Evolutionary conservation across 1,140 invertebrate species (phyloP).

Genomic region (Cydia fagiglandana): DNA sequence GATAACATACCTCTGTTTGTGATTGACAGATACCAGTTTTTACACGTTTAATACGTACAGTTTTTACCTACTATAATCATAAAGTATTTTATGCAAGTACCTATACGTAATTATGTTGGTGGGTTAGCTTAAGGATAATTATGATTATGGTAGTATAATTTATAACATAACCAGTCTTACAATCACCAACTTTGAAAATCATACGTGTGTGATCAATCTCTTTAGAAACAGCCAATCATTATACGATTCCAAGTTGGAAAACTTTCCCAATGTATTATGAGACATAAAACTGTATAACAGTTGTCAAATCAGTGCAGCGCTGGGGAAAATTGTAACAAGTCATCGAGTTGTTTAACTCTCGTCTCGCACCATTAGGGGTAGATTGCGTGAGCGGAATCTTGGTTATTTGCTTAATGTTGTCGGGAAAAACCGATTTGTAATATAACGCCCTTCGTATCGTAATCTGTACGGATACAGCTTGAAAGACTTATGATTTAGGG

Average conservation of each 20-base stretch:
- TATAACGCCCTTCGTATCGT: slow-evolving; percentile 10
- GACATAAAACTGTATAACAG: slow-evolving; percentile 4
- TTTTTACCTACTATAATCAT: no score
- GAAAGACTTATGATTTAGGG: slow-evolving; percentile 3
- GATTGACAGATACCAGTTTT: no score
- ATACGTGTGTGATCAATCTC: not conserved
- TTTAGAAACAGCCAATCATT: not conserved
- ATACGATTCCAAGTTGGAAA: not conserved
- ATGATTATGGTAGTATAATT: no score
- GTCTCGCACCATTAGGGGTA: slow-evolving; percentile 68
- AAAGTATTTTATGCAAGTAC: no score
- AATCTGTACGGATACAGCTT: slow-evolving; percentile 18
- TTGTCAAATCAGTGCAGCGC: slow-evolving; percentile 37
- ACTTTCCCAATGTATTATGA: slow-evolving; percentile 9
- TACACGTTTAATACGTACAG: no score
- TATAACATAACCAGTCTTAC: no score
- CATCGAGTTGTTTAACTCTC: slow-evolving; percentile 68
- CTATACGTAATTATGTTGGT: no score
- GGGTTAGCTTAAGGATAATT: no score
- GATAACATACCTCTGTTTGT: no score
- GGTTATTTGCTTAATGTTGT: slow-evolving; percentile 72
- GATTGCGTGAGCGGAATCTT: slow-evolving; percentile 67
- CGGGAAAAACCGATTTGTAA: slow-evolving; percentile 68
- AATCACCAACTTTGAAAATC: not conserved
- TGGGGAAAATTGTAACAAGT: slow-evolving; percentile 61